These are phyloP conservation scores for Temnothorax ravouxi DNA, from an alignment of 2,888 invertebrate genomes.

Conservation along the genomic window DNA sequence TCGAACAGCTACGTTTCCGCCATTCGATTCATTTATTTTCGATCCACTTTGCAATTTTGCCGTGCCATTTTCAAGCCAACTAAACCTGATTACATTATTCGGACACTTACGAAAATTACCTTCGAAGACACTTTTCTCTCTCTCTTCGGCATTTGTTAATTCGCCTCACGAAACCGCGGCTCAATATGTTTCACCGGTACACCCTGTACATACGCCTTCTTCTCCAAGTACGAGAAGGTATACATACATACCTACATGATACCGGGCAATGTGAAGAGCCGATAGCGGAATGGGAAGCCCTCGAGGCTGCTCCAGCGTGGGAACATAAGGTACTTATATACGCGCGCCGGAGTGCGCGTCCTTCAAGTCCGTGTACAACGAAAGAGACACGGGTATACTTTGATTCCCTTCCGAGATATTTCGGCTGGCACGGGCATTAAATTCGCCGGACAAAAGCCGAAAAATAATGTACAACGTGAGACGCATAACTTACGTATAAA, in stretches of 20 bases:
- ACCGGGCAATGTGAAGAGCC: slow-evolving; percentile 78
- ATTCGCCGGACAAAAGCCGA: slow-evolving; percentile 57
- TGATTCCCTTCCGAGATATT: slow-evolving; percentile 67
- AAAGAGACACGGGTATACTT: slow-evolving; percentile 62
- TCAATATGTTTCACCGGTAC: slow-evolving; percentile 78
- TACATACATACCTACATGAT: slow-evolving; percentile 81
- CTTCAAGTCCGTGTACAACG: slow-evolving; percentile 73
- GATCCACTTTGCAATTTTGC: not conserved
- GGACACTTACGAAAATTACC: slow-evolving; percentile 14
- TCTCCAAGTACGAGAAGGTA: slow-evolving; percentile 76
- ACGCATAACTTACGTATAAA: slow-evolving; percentile 48
- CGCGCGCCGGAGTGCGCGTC: slow-evolving; percentile 71
- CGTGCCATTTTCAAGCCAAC: not conserved
- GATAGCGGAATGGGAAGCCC: slow-evolving; percentile 83
- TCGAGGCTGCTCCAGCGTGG: slow-evolving; percentile 83
- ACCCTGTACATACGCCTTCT: slow-evolving; percentile 78
- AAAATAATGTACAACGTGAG: slow-evolving; percentile 58
- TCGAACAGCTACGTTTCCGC: not conserved
- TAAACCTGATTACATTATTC: not conserved
- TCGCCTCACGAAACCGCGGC: slow-evolving; percentile 75
- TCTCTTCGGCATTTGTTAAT: slow-evolving; percentile 68
- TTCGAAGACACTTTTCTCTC: slow-evolving; percentile 44
- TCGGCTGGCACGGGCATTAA: slow-evolving; percentile 64
- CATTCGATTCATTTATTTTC: not conserved
- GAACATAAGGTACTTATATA: slow-evolving; percentile 80